phyloP scores from a whole-genome alignment of 2,797 vertebrate species.

The Adrianichthys oophorus region DNA sequence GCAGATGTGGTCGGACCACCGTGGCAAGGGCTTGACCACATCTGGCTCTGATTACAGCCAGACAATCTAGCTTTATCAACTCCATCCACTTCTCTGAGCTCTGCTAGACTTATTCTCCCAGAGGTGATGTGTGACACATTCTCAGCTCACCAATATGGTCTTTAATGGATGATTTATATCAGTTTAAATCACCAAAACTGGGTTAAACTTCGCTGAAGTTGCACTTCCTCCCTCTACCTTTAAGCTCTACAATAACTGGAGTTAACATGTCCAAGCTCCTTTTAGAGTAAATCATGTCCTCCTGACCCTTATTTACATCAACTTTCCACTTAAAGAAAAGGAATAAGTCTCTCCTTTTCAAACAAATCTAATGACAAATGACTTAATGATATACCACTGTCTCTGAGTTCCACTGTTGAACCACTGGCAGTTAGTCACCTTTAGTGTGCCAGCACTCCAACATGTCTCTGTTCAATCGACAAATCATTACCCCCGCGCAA shows the following conservation, averaged over 20 bases:
- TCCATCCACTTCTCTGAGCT: conserved; percentile 71
- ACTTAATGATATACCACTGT: conserved; percentile 77
- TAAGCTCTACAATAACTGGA: conserved; percentile 1
- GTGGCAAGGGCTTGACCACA: conserved; percentile 78
- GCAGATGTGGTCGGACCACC: conserved; percentile 80
- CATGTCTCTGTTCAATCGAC: conserved; percentile 18
- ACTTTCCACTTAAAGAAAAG: conserved; percentile 55
- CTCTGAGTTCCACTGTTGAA: conserved; percentile 63
- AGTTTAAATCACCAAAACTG: conserved; percentile 33
- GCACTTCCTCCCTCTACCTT: background rate
- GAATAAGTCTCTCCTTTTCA: conserved; percentile 79
- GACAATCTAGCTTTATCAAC: conserved; percentile 82
- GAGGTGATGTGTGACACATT: conserved; percentile 74
- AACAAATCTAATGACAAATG: conserved; percentile 76
- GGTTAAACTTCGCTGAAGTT: conserved; percentile 22
- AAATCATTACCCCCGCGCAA: conserved; percentile 17
- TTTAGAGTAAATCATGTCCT: conserved; percentile 8
- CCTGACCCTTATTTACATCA: conserved; percentile 40
- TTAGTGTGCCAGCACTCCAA: conserved; percentile 34
- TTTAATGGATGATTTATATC: conserved; percentile 62
- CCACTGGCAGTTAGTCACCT: conserved; percentile 43
- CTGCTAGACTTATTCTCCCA: conserved; percentile 65
- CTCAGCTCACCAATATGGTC: conserved; percentile 67
- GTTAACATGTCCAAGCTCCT: conserved; percentile 15
- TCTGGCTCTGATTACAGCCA: conserved; percentile 82